phyloP scores from a whole-genome alignment of 92 coral and sea anemone genomes.

The Anthopleura xanthogrammica region DNA sequence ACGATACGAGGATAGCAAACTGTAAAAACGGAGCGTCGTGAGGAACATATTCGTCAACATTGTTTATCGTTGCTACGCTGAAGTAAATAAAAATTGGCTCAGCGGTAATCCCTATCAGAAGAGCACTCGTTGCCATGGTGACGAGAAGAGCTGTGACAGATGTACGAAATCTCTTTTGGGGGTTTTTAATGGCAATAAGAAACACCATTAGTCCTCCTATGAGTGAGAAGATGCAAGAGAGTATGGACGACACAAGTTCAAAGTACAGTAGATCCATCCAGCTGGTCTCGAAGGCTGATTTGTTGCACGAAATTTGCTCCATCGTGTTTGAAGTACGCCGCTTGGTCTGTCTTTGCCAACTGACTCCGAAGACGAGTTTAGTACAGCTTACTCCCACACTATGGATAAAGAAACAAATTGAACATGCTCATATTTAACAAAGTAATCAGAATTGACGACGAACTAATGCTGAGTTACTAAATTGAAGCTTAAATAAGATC shows the following conservation, averaged over 20 bases:
- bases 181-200: conserved; percentile 25
- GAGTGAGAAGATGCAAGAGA: conserved; percentile 22
- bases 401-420: background rate
- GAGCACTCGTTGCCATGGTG: conserved; percentile 39
- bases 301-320: conserved; percentile 12
- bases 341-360: background rate
- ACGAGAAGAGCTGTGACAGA: conserved; percentile 28
- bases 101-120: conserved; percentile 28
- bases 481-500: background rate
- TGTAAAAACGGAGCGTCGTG: conserved; percentile 11
- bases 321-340: background rate
- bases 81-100: conserved; percentile 36
- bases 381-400: background rate
- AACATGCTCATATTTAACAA: background rate
- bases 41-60: background rate
- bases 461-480: background rate
- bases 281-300: conserved; percentile 11
- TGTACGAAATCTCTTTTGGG: conserved; percentile 28
- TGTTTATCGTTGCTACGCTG: conserved; percentile 25
- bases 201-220: conserved; percentile 10
- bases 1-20: conserved; percentile 33
- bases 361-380: background rate
- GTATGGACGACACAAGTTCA: conserved; percentile 22
- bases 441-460: background rate
- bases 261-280: conserved; percentile 30